Evolutionary conservation across 2,113 vertebrate genomes (phyloP), one percentile per base, ranked within the genome.

Genomic region (Xiphophorus maculatus): DNA sequence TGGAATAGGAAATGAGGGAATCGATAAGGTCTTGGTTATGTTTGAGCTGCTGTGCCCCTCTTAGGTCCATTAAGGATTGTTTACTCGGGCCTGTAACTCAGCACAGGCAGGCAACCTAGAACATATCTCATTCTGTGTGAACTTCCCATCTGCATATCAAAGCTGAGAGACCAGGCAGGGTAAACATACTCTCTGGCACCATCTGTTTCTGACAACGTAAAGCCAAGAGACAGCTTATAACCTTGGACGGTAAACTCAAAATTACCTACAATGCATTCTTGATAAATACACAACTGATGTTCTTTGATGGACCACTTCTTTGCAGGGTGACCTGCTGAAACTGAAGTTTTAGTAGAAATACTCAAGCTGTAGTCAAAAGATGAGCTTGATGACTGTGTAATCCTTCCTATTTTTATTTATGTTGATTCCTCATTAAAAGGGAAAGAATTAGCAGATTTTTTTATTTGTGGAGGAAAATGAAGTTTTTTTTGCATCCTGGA

Each of bases 101-200:
- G 71, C 62, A 58, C 68, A 71, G 84, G 79, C 88, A 90, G 87
- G 79, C 88, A 90, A 86, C 74, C 74, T 69, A 75, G 66, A 81
- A 71, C 88, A 93, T 94, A 95, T 92, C 81, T 91, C 91, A 95
- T 95, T 94, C 92, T 94, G 93, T 94, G 88, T 93, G 92, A 96
- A 94, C 76, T 86, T n/a, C 17, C 11, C 66, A 95, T 97, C 95
- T 96, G 89, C 94, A 95, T 95, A 94, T 97, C 95, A 96, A 96
- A 96, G 94, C 87, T 72, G 40, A 73, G 40, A 83, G 91, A 79
- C 76, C 90, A 75, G 87, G 92, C 90, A 76, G 87, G 93, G 88
- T 94, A 95, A 96, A 95, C 93, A 94, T 69, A 80, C 90, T 85
- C 81, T 92, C 66, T 66, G 72, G 74, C 91, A 91, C 94, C 95